These are phyloP conservation scores for Emydoidea blandingii DNA, from an alignment of 2,797 vertebrate species.

Conservation along the genomic window DNA sequence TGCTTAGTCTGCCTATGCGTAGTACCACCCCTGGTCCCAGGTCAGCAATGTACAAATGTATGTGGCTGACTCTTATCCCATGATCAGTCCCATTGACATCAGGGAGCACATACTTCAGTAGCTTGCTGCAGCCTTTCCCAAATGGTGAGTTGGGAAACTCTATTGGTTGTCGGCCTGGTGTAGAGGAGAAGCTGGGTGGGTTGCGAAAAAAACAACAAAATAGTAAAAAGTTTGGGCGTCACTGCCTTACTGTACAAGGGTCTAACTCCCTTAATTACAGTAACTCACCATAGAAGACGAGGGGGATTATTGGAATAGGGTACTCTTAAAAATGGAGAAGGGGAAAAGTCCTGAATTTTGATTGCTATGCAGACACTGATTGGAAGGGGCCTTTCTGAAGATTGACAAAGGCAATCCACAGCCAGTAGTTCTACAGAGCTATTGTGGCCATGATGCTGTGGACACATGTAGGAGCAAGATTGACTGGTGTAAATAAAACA, in stretches of 20 bases:
- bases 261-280: not conserved
- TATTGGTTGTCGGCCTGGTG: not conserved
- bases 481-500: conserved; percentile 43
- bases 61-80: conserved; percentile 9
- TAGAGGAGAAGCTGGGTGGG: not conserved
- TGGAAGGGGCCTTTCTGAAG: conserved; percentile 10
- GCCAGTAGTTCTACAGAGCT: fast-evolving
- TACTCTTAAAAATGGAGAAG: conserved; percentile 8
- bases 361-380: not conserved
- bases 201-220: not conserved
- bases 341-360: not conserved
- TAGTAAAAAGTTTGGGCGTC: not conserved
- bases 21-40: not conserved
- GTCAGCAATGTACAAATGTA: conserved; percentile 12
- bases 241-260: not conserved
- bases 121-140: not conserved
- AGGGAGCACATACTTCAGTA: not conserved
- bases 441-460: not conserved
- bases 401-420: not conserved
- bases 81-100: not conserved
- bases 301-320: not conserved
- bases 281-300: not conserved
- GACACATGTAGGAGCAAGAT: not conserved
- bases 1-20: not conserved
- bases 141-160: not conserved